A percentile compares a stretch with the other conserved stretches of the same genome.
phyloP scores from a whole-genome alignment of 2,113 vertebrate species.

The Pollachius pollachius region DNA sequence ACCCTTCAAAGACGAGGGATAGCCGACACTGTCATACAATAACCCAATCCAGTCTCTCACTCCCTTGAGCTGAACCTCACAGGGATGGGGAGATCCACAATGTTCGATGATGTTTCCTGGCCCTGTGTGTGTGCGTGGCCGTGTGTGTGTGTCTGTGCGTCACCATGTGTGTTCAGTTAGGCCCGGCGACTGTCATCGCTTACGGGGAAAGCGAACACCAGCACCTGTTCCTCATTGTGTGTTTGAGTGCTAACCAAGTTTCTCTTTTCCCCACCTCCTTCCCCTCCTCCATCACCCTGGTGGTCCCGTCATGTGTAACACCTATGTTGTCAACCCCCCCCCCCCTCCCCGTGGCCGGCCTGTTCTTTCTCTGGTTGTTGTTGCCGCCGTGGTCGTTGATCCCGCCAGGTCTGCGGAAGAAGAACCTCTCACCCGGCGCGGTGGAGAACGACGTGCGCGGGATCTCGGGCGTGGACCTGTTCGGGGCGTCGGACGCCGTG shows the following conservation, averaged over 20 bases:
- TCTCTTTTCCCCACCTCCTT: constrained; percentile 4
- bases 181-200: constrained; percentile 36
- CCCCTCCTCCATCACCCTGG: constrained; percentile 15
- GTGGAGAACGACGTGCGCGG: constrained; percentile 91
- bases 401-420: constrained; percentile 89
- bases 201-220: background rate
- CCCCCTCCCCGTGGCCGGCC: too few species aligned
- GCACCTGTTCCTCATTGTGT: constrained; percentile 5
- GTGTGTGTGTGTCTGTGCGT: constrained; percentile 35
- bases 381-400: constrained; percentile 30
- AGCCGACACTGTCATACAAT: too few species aligned
- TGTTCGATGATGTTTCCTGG: background rate
- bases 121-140: constrained; percentile 30
- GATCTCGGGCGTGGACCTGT: constrained; percentile 91
- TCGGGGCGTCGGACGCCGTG: constrained; percentile 91
- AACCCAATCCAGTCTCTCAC: too few species aligned
- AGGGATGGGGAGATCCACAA: too few species aligned
- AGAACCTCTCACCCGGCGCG: constrained; percentile 92
- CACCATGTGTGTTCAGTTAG: constrained; percentile 46
- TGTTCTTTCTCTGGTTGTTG: too few species aligned
- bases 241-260: too few species aligned
- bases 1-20: too few species aligned
- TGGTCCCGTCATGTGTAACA: constrained; percentile 53
- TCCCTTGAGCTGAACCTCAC: too few species aligned
- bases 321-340: constrained; percentile 22